Percentiles rank a stretch among this genome's conserved stretches.
Conservation (phyloP, 2,888 invertebrate genomes). For the Drosophila testacea region DNA sequence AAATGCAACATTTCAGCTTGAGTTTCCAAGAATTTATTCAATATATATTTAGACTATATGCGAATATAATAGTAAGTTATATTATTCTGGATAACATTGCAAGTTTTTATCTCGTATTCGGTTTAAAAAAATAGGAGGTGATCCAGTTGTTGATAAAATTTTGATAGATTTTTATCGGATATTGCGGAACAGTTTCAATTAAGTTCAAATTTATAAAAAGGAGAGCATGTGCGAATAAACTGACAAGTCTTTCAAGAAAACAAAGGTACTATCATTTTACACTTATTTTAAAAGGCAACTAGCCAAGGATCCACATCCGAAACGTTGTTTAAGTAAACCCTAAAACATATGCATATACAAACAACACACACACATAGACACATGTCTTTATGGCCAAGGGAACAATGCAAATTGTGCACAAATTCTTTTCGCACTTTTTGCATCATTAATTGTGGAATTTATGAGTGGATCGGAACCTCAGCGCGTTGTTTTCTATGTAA, state of each 20-base stretch:
- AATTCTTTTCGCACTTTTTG: conserved; percentile 83
- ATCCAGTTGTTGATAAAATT: too few species aligned
- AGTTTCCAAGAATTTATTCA: too few species aligned
- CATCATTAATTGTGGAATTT: conserved; percentile 85
- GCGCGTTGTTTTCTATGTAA: conserved; percentile 72
- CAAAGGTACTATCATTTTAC: conserved; percentile 16
- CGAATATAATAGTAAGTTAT: too few species aligned
- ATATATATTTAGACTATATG: too few species aligned
- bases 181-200: too few species aligned
- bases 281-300: conserved; percentile 23
- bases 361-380: not conserved
- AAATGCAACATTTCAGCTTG: too few species aligned
- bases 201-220: not conserved
- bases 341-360: conserved; percentile 44
- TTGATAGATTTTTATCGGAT: too few species aligned
- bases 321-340: conserved; percentile 15
- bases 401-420: conserved; percentile 68
- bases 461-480: conserved; percentile 63
- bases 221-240: not conserved
- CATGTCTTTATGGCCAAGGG: conserved; percentile 20
- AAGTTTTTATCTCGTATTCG: too few species aligned
- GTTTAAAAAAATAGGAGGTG: too few species aligned
- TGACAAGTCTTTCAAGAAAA: not conserved
- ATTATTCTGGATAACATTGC: too few species aligned
- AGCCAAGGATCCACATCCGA: conserved; percentile 15